Conservation (phyloP, 2,888 invertebrate species). For the Ariolimax columbianus region DNA sequence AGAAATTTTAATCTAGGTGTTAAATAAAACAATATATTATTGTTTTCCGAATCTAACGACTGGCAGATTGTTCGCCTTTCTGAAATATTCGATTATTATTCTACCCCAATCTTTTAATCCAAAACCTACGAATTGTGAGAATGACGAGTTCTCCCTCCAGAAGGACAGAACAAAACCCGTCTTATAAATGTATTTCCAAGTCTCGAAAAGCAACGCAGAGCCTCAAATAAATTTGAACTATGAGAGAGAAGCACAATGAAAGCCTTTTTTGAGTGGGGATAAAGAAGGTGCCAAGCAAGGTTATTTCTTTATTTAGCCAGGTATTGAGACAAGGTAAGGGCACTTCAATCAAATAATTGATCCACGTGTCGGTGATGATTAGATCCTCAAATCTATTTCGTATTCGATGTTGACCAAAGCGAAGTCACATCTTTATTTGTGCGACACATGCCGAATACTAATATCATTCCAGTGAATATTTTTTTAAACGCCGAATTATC, state of each 20-base stretch:
- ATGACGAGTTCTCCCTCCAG: not conserved
- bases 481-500: too few relatives aligned
- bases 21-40: not conserved
- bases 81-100: not conserved
- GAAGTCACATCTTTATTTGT: not conserved
- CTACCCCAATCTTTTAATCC: slow-evolving; percentile 7
- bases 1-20: not conserved
- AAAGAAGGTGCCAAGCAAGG: slow-evolving; percentile 10
- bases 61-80: slow-evolving; percentile 22
- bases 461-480: too few relatives aligned
- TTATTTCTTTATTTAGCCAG: slow-evolving; percentile 11
- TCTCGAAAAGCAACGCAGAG: not conserved
- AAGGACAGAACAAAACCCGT: not conserved
- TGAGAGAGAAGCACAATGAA: not conserved
- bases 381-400: not conserved
- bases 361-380: not conserved
- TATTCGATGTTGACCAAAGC: not conserved
- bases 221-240: not conserved
- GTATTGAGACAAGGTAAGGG: slow-evolving; percentile 9
- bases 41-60: not conserved
- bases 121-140: not conserved
- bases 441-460: not conserved
- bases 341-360: slow-evolving; percentile 12
- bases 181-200: not conserved
- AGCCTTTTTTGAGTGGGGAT: not conserved